A percentile compares a stretch with the other conserved stretches of the same genome.
phyloP scores from a whole-genome alignment of 1,140 invertebrate species.

The Camponotus pennsylvanicus region DNA sequence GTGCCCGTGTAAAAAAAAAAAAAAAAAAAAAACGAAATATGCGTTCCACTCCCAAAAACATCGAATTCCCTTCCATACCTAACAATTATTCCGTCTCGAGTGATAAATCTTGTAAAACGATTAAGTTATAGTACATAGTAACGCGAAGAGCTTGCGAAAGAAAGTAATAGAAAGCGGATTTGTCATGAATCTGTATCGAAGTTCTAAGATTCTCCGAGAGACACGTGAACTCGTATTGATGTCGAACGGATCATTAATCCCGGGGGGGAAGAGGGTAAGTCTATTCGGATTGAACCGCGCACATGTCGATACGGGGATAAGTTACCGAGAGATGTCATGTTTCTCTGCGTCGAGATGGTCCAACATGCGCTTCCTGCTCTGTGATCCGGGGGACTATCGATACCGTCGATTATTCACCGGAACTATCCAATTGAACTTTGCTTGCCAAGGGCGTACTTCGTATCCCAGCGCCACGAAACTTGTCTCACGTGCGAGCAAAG shows the following conservation, averaged over 20 bases:
- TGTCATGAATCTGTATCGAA: neutral
- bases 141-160: neutral
- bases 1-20: neutral
- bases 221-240: neutral
- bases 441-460: constrained; percentile 57
- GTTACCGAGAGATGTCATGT: constrained; percentile 58
- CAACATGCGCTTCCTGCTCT: constrained; percentile 54
- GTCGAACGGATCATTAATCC: constrained; percentile 53
- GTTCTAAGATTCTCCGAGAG: constrained; percentile 25
- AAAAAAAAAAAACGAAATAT: too few relatives aligned
- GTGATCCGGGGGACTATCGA: constrained; percentile 50
- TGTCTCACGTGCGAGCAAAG: constrained; percentile 33
- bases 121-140: neutral
- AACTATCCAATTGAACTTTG: constrained; percentile 63
- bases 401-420: constrained; percentile 61
- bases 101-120: neutral
- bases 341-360: constrained; percentile 58
- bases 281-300: constrained; percentile 52
- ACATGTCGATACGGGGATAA: constrained; percentile 54
- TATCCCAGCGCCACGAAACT: constrained; percentile 45
- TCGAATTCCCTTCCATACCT: neutral
- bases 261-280: neutral
- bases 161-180: neutral
- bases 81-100: neutral
- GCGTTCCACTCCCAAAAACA: neutral